Evolutionary conservation across 2,797 vertebrate genomes (phyloP).

Genomic region (Scleropages formosus): DNA sequence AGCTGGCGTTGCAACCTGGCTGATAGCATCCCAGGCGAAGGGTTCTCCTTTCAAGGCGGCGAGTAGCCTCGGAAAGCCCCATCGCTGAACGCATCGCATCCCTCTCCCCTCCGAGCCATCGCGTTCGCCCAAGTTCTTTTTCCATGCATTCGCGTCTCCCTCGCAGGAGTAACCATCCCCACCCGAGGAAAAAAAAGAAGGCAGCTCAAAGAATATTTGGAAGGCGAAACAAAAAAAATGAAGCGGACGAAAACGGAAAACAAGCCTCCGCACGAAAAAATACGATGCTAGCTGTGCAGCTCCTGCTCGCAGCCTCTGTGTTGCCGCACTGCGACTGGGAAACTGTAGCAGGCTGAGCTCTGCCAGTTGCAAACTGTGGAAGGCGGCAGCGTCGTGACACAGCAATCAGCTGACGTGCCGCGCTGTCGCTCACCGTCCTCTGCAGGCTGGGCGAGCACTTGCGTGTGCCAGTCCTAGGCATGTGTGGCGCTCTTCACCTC

Average conservation of each 20-base stretch:
- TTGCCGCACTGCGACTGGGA: constrained; percentile 69
- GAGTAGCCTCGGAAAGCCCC: constrained; percentile 57
- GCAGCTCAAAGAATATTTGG: constrained; percentile 43
- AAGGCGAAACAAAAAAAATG: constrained; percentile 63
- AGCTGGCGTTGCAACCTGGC: constrained; percentile 46
- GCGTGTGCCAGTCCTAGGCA: too few relatives aligned
- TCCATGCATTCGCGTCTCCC: constrained; percentile 54
- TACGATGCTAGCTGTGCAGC: constrained; percentile 57
- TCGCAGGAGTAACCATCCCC: constrained; percentile 63
- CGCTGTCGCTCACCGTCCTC: constrained; percentile 76
- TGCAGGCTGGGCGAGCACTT: constrained; percentile 59
- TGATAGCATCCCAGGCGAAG: constrained; percentile 54
- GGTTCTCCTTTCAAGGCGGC: constrained; percentile 55
- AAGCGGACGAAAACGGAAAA: constrained; percentile 39
- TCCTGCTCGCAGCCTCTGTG: constrained; percentile 65
- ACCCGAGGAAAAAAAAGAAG: constrained; percentile 62
- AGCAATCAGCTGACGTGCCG: constrained; percentile 78
- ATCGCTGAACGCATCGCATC: constrained; percentile 53
- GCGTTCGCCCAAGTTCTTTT: constrained; percentile 65
- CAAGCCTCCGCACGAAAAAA: constrained; percentile 36
- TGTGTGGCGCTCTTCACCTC: constrained; percentile 56
- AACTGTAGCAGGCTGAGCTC: constrained; percentile 69
- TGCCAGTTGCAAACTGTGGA: constrained; percentile 72
- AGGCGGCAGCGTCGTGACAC: constrained; percentile 71
- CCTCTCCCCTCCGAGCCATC: constrained; percentile 60